Evolutionary conservation across 2,888 invertebrate genomes (phyloP), one percentile per base, ranked within the genome.

Genomic region (Coenonympha arcania): DNA sequence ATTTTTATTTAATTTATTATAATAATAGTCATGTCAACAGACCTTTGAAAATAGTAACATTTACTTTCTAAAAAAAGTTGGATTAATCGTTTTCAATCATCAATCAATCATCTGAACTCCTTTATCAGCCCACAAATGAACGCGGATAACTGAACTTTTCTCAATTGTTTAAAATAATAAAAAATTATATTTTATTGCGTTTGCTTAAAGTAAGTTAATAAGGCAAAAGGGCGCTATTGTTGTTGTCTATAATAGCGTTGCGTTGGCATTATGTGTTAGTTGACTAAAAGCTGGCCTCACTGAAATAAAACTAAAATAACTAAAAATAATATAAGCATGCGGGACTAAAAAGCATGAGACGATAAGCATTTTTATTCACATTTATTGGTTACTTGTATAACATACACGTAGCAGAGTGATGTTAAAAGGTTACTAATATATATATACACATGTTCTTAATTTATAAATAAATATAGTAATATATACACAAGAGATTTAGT

Each of bases 301-400:
- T 66, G 64, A 62, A 53, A 59, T 19, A 51, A 39, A 65, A 68
- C 61, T 52, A 56, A 66, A 60, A 57, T 73, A 73, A 53, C 37
- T 63, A 76, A 72, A n/a, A n/a, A n/a, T 54, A 56, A 57, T 64
- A 69, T 42, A 81, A 84, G 84, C 85, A 85, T 80, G 84, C 84
- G 66, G 84, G 85, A 73, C 82, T 79, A 79, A 56, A 20, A 83
- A 84, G 85, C 85, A 83, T 60, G 73, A 84, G 83, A 84, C 76
- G 79, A 84, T 79, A 80, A 84, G 84, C 82, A 52, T 63, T 76
- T 83, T 81, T 75, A 73, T 78, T 70, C 78, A 84, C 79, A 79
- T 84, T 84, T 84, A 82, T 83, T 85, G 73, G 67, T 78, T 77
- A 79, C 64, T 74, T 66, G 68, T 71, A 70, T 79, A 76, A 78